Conservation (phyloP, 2,113 vertebrate genomes). For the Gadus chalcogrammus region DNA sequence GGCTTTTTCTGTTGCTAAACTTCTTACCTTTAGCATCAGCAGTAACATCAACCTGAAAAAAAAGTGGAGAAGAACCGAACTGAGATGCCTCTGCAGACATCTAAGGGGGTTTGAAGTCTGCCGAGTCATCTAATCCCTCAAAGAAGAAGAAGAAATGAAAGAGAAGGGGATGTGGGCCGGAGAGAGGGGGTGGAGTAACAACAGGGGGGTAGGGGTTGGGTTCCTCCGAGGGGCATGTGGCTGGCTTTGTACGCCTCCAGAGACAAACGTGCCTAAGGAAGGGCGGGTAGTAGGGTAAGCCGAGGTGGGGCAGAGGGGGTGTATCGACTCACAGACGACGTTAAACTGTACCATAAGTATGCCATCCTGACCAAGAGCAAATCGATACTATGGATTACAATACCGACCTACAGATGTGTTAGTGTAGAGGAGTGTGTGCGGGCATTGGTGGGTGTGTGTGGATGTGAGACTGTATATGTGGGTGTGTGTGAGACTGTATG, state of each 20-base stretch:
- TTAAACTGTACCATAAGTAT: no score
- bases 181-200: not conserved
- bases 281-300: constrained; percentile 21
- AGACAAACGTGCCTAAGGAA: constrained; percentile 20
- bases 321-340: constrained; percentile 66
- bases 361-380: no score
- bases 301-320: not conserved
- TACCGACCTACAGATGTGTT: no score
- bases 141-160: constrained; percentile 21
- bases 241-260: no score
- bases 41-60: not conserved
- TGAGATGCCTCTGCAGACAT: constrained; percentile 39
- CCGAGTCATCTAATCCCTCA: constrained; percentile 7
- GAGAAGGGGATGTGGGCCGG: constrained; percentile 26
- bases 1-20: not conserved
- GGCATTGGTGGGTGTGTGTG: no score
- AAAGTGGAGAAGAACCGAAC: not conserved
- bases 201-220: constrained; percentile 13
- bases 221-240: constrained; percentile 41
- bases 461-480: not conserved
- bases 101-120: constrained; percentile 3
- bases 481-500: not conserved
- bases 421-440: constrained; percentile 13
- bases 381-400: constrained; percentile 7
- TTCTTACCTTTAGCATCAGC: not conserved